These are phyloP conservation scores for Drosophila anomalata DNA, from an alignment of 2,888 invertebrate species.

Conservation along the genomic window DNA sequence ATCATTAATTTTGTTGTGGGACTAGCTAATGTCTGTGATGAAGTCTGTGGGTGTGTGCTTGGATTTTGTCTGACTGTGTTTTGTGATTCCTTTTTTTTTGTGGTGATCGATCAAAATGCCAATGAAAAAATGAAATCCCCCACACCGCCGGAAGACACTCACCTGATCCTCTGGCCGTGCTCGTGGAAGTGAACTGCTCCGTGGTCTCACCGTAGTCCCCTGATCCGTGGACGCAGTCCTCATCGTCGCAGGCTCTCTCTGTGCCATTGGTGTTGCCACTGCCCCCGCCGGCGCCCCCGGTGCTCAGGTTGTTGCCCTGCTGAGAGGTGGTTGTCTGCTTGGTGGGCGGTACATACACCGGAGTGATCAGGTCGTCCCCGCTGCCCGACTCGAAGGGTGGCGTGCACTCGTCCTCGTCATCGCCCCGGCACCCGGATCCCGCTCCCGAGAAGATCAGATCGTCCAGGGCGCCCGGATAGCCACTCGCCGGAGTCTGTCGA, in stretches of 20 bases:
- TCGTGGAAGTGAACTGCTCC: constrained; percentile 86
- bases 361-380: constrained; percentile 96
- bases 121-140: constrained; percentile 72
- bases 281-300: constrained; percentile 50
- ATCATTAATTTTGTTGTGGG: constrained; percentile 24
- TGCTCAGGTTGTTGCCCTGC: constrained; percentile 77
- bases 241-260: constrained; percentile 90
- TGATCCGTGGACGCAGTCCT: constrained; percentile 93
- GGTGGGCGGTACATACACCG: constrained; percentile 94
- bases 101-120: constrained; percentile 68
- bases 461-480: constrained; percentile 91
- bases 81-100: neutral
- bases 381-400: constrained; percentile 92
- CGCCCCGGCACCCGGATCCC: constrained; percentile 94
- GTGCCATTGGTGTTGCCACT: constrained; percentile 76
- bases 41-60: constrained; percentile 24
- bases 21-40: constrained; percentile 43
- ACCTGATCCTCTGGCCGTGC: constrained; percentile 85
- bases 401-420: constrained; percentile 96
- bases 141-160: constrained; percentile 47
- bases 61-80: constrained; percentile 15
- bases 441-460: constrained; percentile 96
- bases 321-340: constrained; percentile 87
- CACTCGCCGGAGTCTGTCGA: constrained; percentile 92
- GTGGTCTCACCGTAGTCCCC: constrained; percentile 90